Evolutionary conservation across 1,140 invertebrate genomes (phyloP).

Genomic region (Periplaneta americana): DNA sequence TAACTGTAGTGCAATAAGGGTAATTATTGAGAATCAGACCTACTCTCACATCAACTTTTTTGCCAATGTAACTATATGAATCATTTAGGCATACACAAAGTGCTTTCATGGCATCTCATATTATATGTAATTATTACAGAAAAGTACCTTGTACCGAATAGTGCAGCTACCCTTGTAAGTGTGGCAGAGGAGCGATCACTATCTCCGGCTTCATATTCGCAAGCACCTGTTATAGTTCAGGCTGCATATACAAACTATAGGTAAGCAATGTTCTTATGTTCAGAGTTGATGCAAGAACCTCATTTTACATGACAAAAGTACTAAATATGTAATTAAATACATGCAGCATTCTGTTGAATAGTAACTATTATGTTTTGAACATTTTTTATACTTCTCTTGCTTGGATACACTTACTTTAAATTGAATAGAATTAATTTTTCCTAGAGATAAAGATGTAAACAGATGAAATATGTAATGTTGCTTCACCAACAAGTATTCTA

Average conservation of each 20-base stretch:
- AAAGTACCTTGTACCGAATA: slow-evolving; percentile 43
- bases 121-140: slow-evolving; percentile 28
- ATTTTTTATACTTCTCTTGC: neutral
- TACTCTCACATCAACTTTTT: too few relatives aligned
- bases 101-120: neutral
- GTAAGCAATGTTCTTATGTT: slow-evolving; percentile 24
- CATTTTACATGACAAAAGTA: neutral
- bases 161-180: slow-evolving; percentile 20
- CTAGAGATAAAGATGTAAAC: too few relatives aligned
- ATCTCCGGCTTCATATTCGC: slow-evolving; percentile 43
- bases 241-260: slow-evolving; percentile 44
- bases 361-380: neutral
- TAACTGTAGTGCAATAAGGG: too few relatives aligned
- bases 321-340: neutral
- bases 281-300: neutral
- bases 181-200: slow-evolving; percentile 41
- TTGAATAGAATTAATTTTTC: too few relatives aligned
- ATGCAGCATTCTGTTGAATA: neutral
- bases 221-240: slow-evolving; percentile 48
- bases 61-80: too few relatives aligned
- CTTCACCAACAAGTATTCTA: too few relatives aligned
- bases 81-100: neutral
- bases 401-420: neutral
- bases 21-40: too few relatives aligned
- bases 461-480: too few relatives aligned